Evolutionary conservation across 92 coral and sea anemone species (phyloP), one percentile per base, ranked within the genome.

Genomic region (Meandrina meandrites): DNA sequence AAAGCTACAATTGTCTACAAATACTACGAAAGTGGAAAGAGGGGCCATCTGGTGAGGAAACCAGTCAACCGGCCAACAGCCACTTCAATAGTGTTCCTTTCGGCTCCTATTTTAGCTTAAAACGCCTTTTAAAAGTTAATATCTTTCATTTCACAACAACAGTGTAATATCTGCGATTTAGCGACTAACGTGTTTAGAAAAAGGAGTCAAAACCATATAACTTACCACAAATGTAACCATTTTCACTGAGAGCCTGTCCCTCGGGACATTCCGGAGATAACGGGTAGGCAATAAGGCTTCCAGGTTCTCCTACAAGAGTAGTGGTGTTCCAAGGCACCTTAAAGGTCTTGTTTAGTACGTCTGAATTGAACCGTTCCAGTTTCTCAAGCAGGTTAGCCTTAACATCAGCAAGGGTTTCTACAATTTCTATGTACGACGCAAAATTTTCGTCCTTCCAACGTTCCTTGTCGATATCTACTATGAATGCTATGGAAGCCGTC

Each of bases 211-310:
- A 28, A 48, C n/a, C 64, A 16, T 77, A 22, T 17, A 28, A 7
- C 82, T 54, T 54, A 53, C 82, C 82, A 21, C 82, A 79, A 54
- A 79, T 32, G 21, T 50, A 79, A 17, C 82, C 82, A 54, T 79
- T 51, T 19, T 32, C 68, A 31, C 18, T 21, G 67, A 79, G 82
- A 21, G 64, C 60, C 37, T 79, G 82, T 53, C 82, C 69, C 8
- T 28, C 17, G 68, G 82, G 82, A 56, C 82, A 79, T 79, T 79
- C 45, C 24, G 82, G 82, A 51, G 82, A 79, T 32, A 79, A 56
- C 11, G 69, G 48, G 69, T 79, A 79, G 4, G 14, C 82, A 9
- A 79, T 36, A 19, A 73, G 78, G 71, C 72, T 79, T 35, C 72
- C 83, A 7, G 71, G 83, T 12, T 79, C 83, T 32, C 50, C 83